Percentiles rank a stretch among this genome's conserved stretches.
Conservation (phyloP, 1,140 invertebrate genomes). For the Littorina saxatilis region DNA sequence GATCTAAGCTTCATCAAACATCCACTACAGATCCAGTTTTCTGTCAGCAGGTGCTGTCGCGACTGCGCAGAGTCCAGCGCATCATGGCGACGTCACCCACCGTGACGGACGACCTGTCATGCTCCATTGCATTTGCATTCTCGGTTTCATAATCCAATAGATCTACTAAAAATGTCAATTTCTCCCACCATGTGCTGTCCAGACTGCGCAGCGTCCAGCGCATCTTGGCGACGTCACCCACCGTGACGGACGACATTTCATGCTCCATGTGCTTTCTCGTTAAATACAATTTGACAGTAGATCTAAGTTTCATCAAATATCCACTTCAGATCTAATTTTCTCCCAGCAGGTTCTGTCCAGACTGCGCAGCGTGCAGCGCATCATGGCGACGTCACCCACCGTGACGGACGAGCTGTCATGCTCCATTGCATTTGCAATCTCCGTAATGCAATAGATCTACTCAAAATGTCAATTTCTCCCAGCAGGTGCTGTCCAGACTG, state of each 20-base stretch:
- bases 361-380: neutral
- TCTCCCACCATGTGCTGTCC: neutral
- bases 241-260: constrained; percentile 82
- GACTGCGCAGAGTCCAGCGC: too few species aligned
- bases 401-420: constrained; percentile 85
- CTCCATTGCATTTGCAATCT: constrained; percentile 82
- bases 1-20: neutral
- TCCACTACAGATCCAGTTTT: too few species aligned
- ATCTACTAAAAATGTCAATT: neutral
- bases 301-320: neutral
- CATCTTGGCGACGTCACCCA: constrained; percentile 39
- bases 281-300: neutral
- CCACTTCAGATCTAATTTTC: neutral
- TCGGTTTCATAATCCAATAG: neutral
- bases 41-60: too few species aligned
- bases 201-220: neutral
- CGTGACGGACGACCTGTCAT: constrained; percentile 84
- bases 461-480: too few species aligned
- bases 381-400: constrained; percentile 40
- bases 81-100: constrained; percentile 43
- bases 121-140: constrained; percentile 84
- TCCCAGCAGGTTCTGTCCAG: neutral
- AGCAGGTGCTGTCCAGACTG: too few species aligned
- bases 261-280: constrained; percentile 84
- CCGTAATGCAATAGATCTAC: neutral